A percentile compares a stretch with the other conserved stretches of the same genome.
phyloP scores from a whole-genome alignment of 2,113 vertebrate genomes.

The Talpa occidentalis region DNA sequence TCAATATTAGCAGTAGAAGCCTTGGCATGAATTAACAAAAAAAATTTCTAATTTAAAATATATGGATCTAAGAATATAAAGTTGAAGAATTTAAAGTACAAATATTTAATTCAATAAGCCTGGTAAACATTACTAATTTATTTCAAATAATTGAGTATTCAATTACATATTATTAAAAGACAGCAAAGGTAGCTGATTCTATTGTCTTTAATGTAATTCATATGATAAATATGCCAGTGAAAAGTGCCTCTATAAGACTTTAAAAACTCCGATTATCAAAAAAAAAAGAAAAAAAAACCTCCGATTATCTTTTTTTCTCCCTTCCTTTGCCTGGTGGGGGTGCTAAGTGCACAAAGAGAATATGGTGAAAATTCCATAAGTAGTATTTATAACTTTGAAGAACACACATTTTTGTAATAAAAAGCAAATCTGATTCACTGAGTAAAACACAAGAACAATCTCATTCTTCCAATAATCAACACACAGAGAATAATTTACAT shows the following conservation, averaged over 20 bases:
- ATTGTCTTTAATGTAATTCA: not conserved
- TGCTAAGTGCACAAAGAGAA: slow-evolving; percentile 8
- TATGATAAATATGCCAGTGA: not conserved
- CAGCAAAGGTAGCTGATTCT: not conserved
- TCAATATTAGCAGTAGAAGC: not conserved
- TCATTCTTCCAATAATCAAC: not conserved
- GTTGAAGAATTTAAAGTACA: not conserved
- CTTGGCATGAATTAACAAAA: not conserved
- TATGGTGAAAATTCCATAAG: not conserved
- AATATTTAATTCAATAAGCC: slow-evolving; percentile 24
- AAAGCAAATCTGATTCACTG: not conserved
- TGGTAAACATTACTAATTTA: not conserved
- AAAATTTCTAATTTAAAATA: not conserved
- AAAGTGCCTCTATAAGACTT: not conserved
- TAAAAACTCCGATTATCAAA: not conserved
- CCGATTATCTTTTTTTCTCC: not conserved
- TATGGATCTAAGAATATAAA: not conserved
- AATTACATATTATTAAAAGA: slow-evolving; percentile 26
- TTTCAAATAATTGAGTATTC: slow-evolving; percentile 20
- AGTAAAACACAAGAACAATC: not conserved
- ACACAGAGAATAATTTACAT: not conserved
- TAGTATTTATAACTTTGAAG: not conserved
- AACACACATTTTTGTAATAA: not conserved
- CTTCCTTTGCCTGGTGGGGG: slow-evolving; percentile 58
- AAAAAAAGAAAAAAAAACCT: no score